Evolutionary conservation across 2,113 vertebrate species (phyloP).

Genomic region (Campylorhamphus procurvoides): DNA sequence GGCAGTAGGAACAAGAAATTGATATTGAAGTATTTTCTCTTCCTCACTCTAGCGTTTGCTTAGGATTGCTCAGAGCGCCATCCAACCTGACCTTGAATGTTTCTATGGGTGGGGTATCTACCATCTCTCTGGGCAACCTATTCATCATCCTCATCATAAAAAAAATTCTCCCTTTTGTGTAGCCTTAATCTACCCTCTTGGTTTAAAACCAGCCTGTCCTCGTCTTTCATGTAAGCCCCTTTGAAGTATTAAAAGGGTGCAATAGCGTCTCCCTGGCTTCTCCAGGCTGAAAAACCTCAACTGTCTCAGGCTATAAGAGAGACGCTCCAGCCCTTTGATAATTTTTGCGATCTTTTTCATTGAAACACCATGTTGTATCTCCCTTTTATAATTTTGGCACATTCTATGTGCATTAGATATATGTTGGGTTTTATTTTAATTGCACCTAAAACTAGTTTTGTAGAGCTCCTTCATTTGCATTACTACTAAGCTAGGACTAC

Average conservation of each 20-base stretch:
- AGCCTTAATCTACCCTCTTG: neutral
- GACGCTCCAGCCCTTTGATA: neutral
- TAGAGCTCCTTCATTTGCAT: neutral
- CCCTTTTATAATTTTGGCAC: neutral
- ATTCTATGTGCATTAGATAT: neutral
- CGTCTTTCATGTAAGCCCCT: neutral
- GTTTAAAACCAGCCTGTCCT: neutral
- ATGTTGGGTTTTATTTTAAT: neutral
- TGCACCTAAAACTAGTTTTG: neutral
- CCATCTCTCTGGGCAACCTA: neutral
- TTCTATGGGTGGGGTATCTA: neutral
- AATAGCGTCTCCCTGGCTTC: neutral
- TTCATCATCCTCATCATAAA: accelerated
- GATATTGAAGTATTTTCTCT: neutral
- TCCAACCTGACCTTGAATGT: neutral
- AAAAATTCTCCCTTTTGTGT: neutral
- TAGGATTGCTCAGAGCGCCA: neutral
- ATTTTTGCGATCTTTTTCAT: neutral
- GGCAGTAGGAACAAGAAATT: neutral
- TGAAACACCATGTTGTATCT: neutral
- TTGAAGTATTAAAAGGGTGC: neutral
- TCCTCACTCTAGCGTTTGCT: neutral
- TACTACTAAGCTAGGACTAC: neutral
- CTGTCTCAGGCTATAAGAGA: neutral
- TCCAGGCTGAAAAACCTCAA: neutral